Base-by-base conservation (phyloP, 23 tunicate species). In the Aplidium turbinatum region DNA sequence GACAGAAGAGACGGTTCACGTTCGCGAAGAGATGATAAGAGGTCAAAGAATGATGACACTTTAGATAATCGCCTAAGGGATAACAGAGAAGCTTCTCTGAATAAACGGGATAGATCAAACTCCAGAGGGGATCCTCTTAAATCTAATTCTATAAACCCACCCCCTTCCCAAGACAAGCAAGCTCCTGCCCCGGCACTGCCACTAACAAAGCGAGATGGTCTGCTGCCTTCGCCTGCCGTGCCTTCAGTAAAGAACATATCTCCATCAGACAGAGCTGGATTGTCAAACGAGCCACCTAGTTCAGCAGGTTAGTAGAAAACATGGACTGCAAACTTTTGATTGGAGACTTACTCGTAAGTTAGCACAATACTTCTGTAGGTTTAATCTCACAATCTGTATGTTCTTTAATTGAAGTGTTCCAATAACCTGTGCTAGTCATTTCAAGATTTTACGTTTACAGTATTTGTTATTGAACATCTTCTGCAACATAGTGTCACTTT, bases 251-350 rank as follows among this genome's bases (percentile, higher is more conserved):
- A n/a, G n/a, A n/a, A n/a, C n/a, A 13, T n/a, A 4, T 60, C 67
- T 26, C 67, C 67, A 26, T 5, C 67, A 29, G 67, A 60, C 4
- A 60, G 31, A 29, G 67, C 67, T 60, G 67, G 67, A 26, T 38
- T 60, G 7, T 60, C 67, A 19, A 53, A 16, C 16, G 16, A 42
- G 16, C 13, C 9, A 9, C 13, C 48, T 9, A 9, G 13, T 9
- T 9, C 13, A 9, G 48, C 13, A 42, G 13, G 48, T 42, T 9
- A 42, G 48, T 9, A 42, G 48, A 9, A 9, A 9, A 9, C 16
- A 9, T 42, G 16, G 9, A 42, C 16, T 42, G 48, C 13, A 9
- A 9, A 42, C 16, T 42, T 9, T n/a, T n/a, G n/a, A n/a, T n/a
- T n/a, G n/a, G n/a, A n/a, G n/a, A n/a, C n/a, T n/a, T n/a, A n/a